These are phyloP conservation scores for Cheirogaleus medius DNA, from an alignment of 2,113 vertebrate genomes.

Conservation along the genomic window DNA sequence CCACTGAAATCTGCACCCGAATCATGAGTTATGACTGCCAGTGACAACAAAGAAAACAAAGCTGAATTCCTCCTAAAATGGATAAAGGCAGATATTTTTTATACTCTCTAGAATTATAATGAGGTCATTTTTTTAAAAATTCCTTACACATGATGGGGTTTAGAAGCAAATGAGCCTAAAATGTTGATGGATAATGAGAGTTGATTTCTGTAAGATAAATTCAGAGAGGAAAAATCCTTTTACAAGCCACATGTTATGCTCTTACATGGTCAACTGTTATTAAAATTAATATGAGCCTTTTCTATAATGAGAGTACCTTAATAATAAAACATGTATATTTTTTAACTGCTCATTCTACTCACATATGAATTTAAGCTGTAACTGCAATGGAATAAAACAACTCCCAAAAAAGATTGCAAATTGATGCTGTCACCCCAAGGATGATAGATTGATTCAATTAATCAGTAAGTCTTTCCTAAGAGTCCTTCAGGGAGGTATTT, in stretches of 20 bases:
- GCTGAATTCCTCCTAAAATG: not conserved
- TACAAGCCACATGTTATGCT: conserved; percentile 3
- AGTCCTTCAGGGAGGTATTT: conserved; percentile 82
- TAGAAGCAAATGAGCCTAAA: conserved; percentile 24
- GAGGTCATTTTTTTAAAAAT: not conserved
- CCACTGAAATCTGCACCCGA: not conserved
- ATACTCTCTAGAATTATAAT: not conserved
- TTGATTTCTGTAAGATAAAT: conserved; percentile 39
- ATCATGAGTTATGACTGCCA: not conserved
- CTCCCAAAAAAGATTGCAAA: conserved; percentile 74
- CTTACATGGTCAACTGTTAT: conserved; percentile 1
- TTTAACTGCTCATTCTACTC: conserved; percentile 55
- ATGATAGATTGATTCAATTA: conserved; percentile 87
- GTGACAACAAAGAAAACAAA: not conserved
- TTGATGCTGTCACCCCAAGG: conserved; percentile 78
- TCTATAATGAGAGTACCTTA: conserved; percentile 26
- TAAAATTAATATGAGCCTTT: conserved; percentile 45
- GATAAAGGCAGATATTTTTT: not conserved
- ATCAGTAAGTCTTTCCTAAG: conserved; percentile 82
- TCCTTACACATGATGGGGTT: not conserved
- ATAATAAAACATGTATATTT: conserved; percentile 42
- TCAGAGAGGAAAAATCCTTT: conserved; percentile 28
- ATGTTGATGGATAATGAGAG: not conserved
- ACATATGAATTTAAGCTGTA: conserved; percentile 67
- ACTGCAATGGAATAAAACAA: conserved; percentile 58